Evolutionary conservation across 2,797 vertebrate species (phyloP).

Genomic region (Trematocara caparti): DNA sequence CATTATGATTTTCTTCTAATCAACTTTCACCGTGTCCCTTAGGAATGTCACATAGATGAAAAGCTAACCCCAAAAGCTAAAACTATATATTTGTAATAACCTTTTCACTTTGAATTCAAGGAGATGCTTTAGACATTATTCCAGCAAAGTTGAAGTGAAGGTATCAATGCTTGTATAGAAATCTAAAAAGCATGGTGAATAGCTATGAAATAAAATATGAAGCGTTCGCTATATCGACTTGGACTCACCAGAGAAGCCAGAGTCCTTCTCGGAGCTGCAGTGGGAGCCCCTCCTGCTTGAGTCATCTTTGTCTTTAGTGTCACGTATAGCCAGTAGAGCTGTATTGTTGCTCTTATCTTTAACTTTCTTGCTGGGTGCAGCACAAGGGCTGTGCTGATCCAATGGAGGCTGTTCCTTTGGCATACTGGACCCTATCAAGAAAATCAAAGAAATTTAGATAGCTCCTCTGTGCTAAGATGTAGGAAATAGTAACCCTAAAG

Average conservation of each 20-base stretch:
- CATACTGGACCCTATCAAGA: slow-evolving; percentile 56
- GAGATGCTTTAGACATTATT: background rate
- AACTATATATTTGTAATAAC: background rate
- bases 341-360: slow-evolving; percentile 70
- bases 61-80: background rate
- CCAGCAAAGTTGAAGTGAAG: background rate
- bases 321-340: slow-evolving; percentile 40
- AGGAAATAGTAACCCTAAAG: background rate
- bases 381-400: slow-evolving; percentile 8
- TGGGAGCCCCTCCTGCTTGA: slow-evolving; percentile 37
- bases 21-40: background rate
- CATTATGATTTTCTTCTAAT: background rate
- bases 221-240: background rate
- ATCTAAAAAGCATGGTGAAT: background rate
- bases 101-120: background rate
- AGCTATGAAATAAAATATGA: background rate
- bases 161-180: background rate
- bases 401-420: slow-evolving; percentile 48
- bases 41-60: background rate
- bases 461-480: background rate
- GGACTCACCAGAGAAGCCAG: slow-evolving; percentile 75
- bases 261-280: slow-evolving; percentile 78
- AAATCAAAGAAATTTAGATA: background rate
- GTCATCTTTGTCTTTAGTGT: slow-evolving; percentile 4
- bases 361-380: slow-evolving; percentile 58